phyloP scores from a whole-genome alignment of 2,797 vertebrate species.

The Lates japonicus region DNA sequence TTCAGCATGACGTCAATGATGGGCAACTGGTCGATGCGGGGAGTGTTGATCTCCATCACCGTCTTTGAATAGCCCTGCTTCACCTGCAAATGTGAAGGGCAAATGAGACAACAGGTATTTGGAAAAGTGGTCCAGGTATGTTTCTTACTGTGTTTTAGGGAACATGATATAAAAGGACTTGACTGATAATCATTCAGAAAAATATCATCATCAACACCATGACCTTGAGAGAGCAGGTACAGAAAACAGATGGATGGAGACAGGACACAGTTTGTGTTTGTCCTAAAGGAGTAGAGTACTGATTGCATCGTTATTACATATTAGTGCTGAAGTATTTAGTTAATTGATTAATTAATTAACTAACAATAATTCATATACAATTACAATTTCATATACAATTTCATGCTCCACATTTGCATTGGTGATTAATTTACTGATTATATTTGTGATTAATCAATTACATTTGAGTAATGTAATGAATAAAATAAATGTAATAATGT shows the following conservation, averaged over 20 bases:
- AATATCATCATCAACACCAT: neutral
- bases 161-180: neutral
- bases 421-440: too few relatives aligned
- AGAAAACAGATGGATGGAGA: neutral
- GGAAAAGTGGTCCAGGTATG: neutral
- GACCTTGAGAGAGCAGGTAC: neutral
- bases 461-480: neutral
- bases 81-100: slow-evolving; percentile 81
- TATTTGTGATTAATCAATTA: neutral
- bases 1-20: slow-evolving; percentile 99
- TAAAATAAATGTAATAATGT: too few relatives aligned
- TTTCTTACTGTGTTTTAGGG: neutral
- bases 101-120: neutral
- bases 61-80: slow-evolving; percentile 95
- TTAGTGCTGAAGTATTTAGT: neutral
- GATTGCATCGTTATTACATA: neutral
- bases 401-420: neutral
- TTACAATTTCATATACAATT: neutral
- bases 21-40: slow-evolving; percentile 97
- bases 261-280: neutral
- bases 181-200: neutral
- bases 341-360: neutral
- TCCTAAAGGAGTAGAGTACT: neutral
- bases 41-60: slow-evolving; percentile 97
- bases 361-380: too few relatives aligned